Evolutionary conservation across 2,888 invertebrate genomes (phyloP).

Genomic region (Alsophila aescularia): DNA sequence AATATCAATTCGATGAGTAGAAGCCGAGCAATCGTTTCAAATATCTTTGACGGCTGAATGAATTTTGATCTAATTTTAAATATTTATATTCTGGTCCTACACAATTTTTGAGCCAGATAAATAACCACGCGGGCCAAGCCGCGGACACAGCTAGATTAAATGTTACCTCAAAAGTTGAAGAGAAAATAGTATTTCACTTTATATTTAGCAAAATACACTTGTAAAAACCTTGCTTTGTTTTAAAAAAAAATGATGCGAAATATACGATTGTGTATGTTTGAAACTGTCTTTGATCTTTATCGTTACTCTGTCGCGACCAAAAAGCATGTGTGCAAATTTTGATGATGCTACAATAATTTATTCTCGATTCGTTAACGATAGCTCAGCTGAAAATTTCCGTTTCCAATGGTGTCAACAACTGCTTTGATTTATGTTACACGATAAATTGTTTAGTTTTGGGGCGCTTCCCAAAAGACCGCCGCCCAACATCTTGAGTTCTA

Average conservation of each 20-base stretch:
- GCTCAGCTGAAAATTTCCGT: constrained; percentile 14
- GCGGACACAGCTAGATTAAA: too few species aligned
- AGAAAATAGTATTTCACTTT: background rate
- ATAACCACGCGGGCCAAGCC: too few species aligned
- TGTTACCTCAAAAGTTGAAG: too few species aligned
- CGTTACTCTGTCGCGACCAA: constrained; percentile 7
- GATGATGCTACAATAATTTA: background rate
- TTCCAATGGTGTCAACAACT: constrained; percentile 30
- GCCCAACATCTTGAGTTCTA: constrained; percentile 22
- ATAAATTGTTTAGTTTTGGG: constrained; percentile 35
- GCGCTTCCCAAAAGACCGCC: constrained; percentile 28
- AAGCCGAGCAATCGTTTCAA: too few species aligned
- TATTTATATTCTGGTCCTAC: too few species aligned
- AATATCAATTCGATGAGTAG: too few species aligned
- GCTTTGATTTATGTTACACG: constrained; percentile 30
- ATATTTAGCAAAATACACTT: background rate
- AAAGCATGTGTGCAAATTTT: constrained; percentile 8
- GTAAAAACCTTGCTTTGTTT: background rate
- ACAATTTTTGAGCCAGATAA: too few species aligned
- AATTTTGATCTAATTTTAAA: too few species aligned
- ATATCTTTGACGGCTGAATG: too few species aligned
- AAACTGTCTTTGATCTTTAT: constrained; percentile 14
- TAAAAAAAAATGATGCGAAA: background rate
- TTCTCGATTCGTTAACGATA: background rate
- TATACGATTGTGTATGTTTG: background rate